Evolutionary conservation across 2,888 invertebrate species (phyloP).

Genomic region (Cheilosia vernalis): DNA sequence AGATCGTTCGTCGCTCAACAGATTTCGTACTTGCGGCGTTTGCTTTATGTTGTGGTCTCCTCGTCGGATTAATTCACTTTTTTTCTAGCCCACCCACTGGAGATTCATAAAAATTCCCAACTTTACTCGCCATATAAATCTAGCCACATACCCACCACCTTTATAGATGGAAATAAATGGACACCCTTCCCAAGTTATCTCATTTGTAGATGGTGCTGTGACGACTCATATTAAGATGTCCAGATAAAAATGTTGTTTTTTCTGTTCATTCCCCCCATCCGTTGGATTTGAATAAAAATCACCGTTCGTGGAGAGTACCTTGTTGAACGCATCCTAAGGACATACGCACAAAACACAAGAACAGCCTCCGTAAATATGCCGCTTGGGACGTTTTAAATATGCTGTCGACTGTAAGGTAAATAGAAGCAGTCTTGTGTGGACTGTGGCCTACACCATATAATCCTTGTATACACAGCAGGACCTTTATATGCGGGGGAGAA

Average conservation of each 20-base stretch:
- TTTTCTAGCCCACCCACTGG: constrained; percentile 16
- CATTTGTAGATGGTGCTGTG: constrained; percentile 73
- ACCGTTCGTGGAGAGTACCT: background rate
- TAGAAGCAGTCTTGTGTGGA: constrained; percentile 24
- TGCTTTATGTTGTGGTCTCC: constrained; percentile 36
- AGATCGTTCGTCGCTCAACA: constrained; percentile 50
- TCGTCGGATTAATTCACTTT: constrained; percentile 26
- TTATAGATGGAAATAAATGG: constrained; percentile 58
- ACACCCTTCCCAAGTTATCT: constrained; percentile 55
- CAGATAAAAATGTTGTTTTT: constrained; percentile 51
- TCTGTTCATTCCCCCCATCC: background rate
- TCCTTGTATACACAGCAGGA: background rate
- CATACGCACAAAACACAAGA: constrained; percentile 48
- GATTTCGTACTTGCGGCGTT: constrained; percentile 68
- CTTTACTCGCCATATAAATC: constrained; percentile 25
- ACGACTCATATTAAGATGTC: constrained; percentile 73
- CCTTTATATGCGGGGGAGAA: background rate
- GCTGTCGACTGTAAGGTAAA: constrained; percentile 61
- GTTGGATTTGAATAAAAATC: constrained; percentile 49
- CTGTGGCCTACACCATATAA: constrained; percentile 1
- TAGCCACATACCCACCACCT: no score
- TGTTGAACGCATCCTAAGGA: constrained; percentile 65
- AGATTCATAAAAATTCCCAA: constrained; percentile 52
- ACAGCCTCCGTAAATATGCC: constrained; percentile 59
- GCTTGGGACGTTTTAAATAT: constrained; percentile 62